Base-by-base conservation (phyloP, 2,888 invertebrate species). In the Heliconius ismenius region DNA sequence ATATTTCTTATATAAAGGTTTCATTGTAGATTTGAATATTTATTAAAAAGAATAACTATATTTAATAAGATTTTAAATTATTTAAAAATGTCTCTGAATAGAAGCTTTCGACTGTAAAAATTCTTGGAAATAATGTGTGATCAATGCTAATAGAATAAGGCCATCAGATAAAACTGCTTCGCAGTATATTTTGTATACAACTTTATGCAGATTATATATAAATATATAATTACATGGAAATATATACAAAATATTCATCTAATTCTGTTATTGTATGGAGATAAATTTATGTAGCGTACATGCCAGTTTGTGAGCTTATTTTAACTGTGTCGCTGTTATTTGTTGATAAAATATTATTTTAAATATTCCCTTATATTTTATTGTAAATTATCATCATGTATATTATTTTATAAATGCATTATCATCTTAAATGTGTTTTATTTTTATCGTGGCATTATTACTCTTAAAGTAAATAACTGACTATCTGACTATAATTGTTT, bases 381-480 rank as follows among this genome's bases (percentile, higher is more conserved):
- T 76, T 73, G 73, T 78, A 77, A 76, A 74, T 70, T 75, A 63
- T 73, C 68, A 39, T 80, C 78, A 78, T 80, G 77, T 80, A 73
- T 79, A 78, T 81, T 83, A 79, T 82, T 81, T 76, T 82, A 81
- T 83, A 83, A 83, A 83, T 81, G 76, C 79, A 82, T 83, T 81
- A 81, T 77, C 80, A 81, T 82, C 79, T 36, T n/a, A 62, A 32
- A 15, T 21, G 15, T 43, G 11, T 49, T 24, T 72, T 49, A 49
- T 58, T 58, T 58, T 54, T 36, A 24, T 13, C 10, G 39, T 39
- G 10, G 11, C 3, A 21, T n/a, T 11, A 64, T n/a, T n/a, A n/a
- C 64, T n/a, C 32, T 1, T 64, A 64, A 64, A 64, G 18, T 49
- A 18, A 7, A 18, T 18, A 18, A 49, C 49, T 18, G 43, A 15